Evolutionary conservation across 2,113 vertebrate genomes (phyloP).

Genomic region (Cercocebus atys): DNA sequence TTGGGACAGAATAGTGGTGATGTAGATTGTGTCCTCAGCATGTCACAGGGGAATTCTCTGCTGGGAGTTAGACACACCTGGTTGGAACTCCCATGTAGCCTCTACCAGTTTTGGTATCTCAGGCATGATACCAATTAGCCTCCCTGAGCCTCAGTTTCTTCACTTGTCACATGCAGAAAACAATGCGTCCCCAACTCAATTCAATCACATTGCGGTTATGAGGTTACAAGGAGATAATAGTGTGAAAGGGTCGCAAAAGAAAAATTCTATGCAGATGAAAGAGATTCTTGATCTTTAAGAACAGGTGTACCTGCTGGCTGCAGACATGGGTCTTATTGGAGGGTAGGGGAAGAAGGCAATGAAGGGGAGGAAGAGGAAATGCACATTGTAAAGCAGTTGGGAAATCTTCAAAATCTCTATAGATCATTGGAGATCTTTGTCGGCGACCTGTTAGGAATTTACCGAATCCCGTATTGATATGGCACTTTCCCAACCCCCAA

Average conservation of each 20-base stretch:
- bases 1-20: not conserved
- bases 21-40: not conserved
- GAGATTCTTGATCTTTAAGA: not conserved
- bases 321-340: not conserved
- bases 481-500: rapidly evolving
- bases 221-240: not conserved
- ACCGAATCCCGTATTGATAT: not conserved
- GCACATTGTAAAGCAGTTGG: not conserved
- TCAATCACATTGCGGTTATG: not conserved
- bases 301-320: not conserved
- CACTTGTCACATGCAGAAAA: not conserved
- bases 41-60: not conserved
- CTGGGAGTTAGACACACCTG: not conserved
- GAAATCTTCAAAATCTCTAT: not conserved
- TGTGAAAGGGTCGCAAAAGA: not conserved
- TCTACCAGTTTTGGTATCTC: not conserved
- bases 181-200: not conserved
- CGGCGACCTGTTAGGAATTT: not conserved
- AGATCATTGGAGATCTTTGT: not conserved
- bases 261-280: not conserved
- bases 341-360: not conserved
- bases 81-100: not conserved
- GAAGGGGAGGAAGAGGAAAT: not conserved
- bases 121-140: not conserved
- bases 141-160: not conserved